Evolutionary conservation across 2,888 invertebrate genomes (phyloP), one percentile per base, ranked within the genome.

Genomic region (Lasioglossum pauxillum): DNA sequence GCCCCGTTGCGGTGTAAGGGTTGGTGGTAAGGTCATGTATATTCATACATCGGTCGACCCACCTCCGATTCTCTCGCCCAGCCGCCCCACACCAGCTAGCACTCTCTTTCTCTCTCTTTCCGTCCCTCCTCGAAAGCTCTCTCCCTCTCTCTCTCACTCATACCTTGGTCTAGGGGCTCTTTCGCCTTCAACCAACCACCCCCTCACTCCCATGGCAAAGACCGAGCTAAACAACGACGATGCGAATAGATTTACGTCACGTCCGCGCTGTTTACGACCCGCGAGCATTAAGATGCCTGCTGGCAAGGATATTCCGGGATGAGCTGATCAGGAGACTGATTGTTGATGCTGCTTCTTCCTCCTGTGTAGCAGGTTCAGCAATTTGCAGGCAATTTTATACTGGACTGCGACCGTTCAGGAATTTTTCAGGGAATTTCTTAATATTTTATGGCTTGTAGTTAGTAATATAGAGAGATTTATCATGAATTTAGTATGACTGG

Each of bases 11-110:
- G 94, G 95, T 93, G 94, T 93, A 94, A 95, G 95, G 95, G 95
- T 94, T 94, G 93, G 94, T 90, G 92, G 94, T 93, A 93, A 94
- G 94, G 95, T 95, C 95, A 95, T 95, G 95, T 95, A 95, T 95
- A 95, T 95, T 95, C 95, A 95, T 95, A 94, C 94, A 94, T 94
- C 92, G 93, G 93, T 91, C 93, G 92, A 90, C 92, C 88, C 90
- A 89, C 96, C 96, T 95, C 95, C 94, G 93, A 91, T 92, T 91
- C 92, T 90, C 91, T 91, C 92, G 85, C 91, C 90, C 91, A 89
- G 85, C 90, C 92, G 90, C 92, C 88, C 71, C 71, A 7, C 67
- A 64, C 91, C 89, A 80, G 19, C 86, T 80, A 85, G 79, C 86
- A 85, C 81, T 89, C 91, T 87, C 89, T 90, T 92, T 83, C 90